phyloP scores from a whole-genome alignment of 2,797 vertebrate species.

The Sphaeramia orbicularis region DNA sequence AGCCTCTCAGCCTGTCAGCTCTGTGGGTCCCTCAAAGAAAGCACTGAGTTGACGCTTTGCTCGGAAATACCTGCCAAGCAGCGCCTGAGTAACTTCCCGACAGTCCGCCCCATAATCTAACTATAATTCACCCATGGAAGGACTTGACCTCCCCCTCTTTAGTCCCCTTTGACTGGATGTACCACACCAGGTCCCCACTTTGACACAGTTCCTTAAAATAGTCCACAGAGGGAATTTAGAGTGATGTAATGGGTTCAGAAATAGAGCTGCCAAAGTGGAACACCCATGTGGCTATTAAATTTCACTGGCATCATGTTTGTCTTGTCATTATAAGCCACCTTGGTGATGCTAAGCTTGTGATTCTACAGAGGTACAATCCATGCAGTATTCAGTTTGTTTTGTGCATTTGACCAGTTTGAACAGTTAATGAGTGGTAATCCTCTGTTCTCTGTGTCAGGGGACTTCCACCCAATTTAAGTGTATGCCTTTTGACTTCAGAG shows the following conservation, averaged over 20 bases:
- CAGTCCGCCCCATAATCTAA: conserved; percentile 20
- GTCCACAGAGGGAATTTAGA: conserved; percentile 29
- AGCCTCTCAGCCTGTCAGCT: conserved; percentile 41
- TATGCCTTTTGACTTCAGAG: not conserved
- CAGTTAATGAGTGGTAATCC: not conserved
- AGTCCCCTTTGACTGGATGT: conserved; percentile 27
- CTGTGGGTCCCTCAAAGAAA: conserved; percentile 27
- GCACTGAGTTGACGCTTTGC: conserved; percentile 19
- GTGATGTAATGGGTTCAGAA: conserved; percentile 54
- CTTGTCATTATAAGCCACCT: conserved; percentile 26
- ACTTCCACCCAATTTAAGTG: conserved; percentile 9
- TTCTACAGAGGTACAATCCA: not conserved
- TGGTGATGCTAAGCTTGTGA: conserved; percentile 7
- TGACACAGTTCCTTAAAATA: conserved; percentile 77
- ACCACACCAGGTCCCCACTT: conserved; percentile 34
- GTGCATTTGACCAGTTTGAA: not conserved
- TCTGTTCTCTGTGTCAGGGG: conserved; percentile 1
- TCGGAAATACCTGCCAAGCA: conserved; percentile 43
- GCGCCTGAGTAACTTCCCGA: conserved; percentile 24
- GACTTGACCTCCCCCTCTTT: conserved; percentile 6
- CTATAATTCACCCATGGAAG: conserved; percentile 31
- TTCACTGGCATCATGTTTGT: conserved; percentile 54
- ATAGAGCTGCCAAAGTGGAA: conserved; percentile 59
- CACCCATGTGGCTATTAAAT: conserved; percentile 53
- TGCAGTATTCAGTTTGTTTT: not conserved